Base-by-base conservation (phyloP, 1,140 invertebrate species). In the Macrobrachium nipponense region DNA sequence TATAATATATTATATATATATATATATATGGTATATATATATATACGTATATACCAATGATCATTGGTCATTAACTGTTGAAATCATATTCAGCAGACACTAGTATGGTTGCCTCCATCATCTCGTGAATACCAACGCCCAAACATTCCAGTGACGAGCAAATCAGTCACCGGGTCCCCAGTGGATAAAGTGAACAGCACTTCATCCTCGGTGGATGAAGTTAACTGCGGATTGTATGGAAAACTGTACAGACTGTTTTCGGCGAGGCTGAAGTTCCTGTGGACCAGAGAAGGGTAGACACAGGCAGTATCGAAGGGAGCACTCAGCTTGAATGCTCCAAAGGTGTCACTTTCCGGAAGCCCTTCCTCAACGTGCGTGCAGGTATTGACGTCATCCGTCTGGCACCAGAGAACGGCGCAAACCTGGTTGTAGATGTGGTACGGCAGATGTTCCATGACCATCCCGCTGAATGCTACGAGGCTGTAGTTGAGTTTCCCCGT, bases 331-430 rank as follows among this genome's bases (percentile, higher is more conserved):
- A 85, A 85, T 0, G 82, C 59, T 10, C 79, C 70, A 64, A 88
- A 88, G 23, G 72, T 60, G 27, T 88, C 87, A n/a, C 58, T 27
- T 17, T 59, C 61, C 7, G 83, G 87, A 14, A 72, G 76, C 6
- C 75, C 75, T 2, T 79, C 23, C 6, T 77, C 72, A 20, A 86
- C 12, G 27, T 61, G 73, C 23, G 72, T 27, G 43, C 87, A 88
- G 36, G 87, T 86, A 59, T 43, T 86, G 14, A 85, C 75, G 58
- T 86, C 76, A 17, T 82, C 73, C 4, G 59, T 78, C 5, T 36
- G 68, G 73, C 87, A 88, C 87, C 87, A 88, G 51, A 88, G 61
- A 18, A 88, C 87, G 23, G 78, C 20, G 27, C 87, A 88, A n/a
- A 82, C 64, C 60, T 88, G 82, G 6, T 44, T 27, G 23, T 88